These are phyloP conservation scores for Strigamia maritima DNA, from an alignment of 2,888 invertebrate species.

Conservation along the genomic window DNA sequence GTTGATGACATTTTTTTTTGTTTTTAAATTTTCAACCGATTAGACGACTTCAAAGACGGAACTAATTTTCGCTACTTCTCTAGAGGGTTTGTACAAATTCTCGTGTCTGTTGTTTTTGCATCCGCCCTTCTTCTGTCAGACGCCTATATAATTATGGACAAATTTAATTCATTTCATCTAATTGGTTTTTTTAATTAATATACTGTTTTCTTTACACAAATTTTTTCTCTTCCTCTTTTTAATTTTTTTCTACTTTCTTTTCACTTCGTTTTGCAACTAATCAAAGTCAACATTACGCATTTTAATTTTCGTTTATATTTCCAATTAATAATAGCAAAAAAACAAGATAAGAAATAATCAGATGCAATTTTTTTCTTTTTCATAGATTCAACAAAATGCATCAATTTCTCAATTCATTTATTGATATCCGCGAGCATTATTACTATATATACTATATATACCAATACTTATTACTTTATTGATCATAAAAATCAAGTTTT, in stretches of 20 bases:
- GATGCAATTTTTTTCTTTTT: not conserved
- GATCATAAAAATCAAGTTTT: too few relatives aligned
- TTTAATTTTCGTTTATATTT: not conserved
- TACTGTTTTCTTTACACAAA: not conserved
- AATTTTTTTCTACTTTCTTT: not conserved
- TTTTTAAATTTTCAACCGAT: not conserved
- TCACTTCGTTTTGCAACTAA: not conserved
- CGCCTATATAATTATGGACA: conserved; percentile 17
- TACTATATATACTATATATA: too few relatives aligned
- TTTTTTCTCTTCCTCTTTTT: not conserved
- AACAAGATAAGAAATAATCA: not conserved
- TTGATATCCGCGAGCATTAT: too few relatives aligned
- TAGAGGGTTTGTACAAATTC: conserved; percentile 3
- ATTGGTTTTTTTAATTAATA: conserved; percentile 21
- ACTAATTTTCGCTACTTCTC: not conserved
- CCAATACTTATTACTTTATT: too few relatives aligned
- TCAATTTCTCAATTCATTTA: not conserved
- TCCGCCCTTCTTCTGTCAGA: not conserved
- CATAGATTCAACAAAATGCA: not conserved
- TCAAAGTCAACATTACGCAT: not conserved
- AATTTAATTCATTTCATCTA: conserved; percentile 22
- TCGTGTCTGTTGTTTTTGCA: not conserved
- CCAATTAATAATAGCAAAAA: not conserved
- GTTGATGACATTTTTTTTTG: not conserved
- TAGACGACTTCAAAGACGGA: not conserved